Conservation (phyloP, 2,888 invertebrate species). For the Drosophila lacicola region DNA sequence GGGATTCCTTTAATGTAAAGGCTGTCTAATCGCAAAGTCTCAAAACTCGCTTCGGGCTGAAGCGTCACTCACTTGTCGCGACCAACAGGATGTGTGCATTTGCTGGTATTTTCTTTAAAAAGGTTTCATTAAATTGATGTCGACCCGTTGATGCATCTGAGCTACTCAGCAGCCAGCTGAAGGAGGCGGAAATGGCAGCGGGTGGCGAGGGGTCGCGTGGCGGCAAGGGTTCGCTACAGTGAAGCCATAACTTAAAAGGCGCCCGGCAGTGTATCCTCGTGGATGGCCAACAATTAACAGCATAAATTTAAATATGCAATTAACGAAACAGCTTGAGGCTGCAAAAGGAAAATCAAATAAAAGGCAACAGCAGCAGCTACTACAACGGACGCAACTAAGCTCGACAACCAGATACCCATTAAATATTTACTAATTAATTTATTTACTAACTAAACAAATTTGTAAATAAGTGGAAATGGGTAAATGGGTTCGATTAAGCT, state of each 20-base stretch:
- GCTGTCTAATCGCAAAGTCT: neutral
- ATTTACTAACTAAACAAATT: no score
- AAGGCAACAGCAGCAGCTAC: conserved; percentile 15
- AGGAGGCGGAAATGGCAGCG: conserved; percentile 6
- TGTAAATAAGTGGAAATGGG: no score
- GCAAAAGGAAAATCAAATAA: conserved; percentile 27
- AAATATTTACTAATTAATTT: no score
- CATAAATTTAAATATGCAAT: conserved; percentile 83
- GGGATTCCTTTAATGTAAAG: no score
- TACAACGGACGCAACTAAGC: neutral
- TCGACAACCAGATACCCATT: conserved; percentile 2
- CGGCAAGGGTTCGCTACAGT: neutral
- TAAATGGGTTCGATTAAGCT: no score
- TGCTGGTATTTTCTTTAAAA: conserved; percentile 14
- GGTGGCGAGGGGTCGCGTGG: no score
- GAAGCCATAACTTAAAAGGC: conserved; percentile 56
- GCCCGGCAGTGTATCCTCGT: conserved; percentile 35
- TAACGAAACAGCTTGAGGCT: conserved; percentile 79
- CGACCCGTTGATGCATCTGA: conserved; percentile 47
- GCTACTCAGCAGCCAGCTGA: conserved; percentile 36
- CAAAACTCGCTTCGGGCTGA: neutral
- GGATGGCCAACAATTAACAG: conserved; percentile 69
- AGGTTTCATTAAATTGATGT: conserved; percentile 51
- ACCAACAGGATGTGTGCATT: conserved; percentile 19
- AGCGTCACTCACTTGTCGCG: conserved; percentile 14